Conservation (phyloP, 2,797 vertebrate species). For the Pangasius larnaudii region DNA sequence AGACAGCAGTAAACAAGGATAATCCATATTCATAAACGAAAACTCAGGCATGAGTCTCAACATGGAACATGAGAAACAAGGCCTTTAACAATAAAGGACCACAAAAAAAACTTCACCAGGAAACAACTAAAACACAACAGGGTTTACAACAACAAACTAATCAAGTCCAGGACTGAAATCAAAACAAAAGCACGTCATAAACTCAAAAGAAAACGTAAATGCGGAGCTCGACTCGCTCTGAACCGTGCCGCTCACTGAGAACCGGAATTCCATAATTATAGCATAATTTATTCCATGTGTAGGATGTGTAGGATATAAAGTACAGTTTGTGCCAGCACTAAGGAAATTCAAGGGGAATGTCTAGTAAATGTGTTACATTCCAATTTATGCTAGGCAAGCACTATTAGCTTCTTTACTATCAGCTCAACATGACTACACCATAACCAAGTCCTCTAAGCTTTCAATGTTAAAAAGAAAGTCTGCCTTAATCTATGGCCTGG, state of each 20-base stretch:
- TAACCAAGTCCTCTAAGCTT: too few species aligned
- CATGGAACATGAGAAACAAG: background rate
- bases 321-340: background rate
- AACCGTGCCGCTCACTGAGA: background rate
- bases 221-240: background rate
- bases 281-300: slow-evolving; percentile 14
- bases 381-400: background rate
- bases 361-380: background rate
- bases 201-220: background rate
- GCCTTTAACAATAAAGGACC: background rate
- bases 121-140: background rate
- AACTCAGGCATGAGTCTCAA: background rate
- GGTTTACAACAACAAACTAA: too few species aligned
- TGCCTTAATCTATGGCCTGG: background rate
- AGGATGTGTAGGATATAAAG: background rate
- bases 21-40: background rate
- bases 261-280: background rate
- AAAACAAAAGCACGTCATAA: background rate
- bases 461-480: background rate
- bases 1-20: background rate
- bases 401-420: background rate
- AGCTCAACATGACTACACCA: background rate
- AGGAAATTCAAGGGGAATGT: background rate
- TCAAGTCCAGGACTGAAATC: background rate
- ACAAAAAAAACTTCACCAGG: background rate